Percentiles rank a stretch among this genome's conserved stretches.
Evolutionary conservation across 35 echinoderm and acorn worm species (phyloP).

Genomic region (Ptychodera flava): DNA sequence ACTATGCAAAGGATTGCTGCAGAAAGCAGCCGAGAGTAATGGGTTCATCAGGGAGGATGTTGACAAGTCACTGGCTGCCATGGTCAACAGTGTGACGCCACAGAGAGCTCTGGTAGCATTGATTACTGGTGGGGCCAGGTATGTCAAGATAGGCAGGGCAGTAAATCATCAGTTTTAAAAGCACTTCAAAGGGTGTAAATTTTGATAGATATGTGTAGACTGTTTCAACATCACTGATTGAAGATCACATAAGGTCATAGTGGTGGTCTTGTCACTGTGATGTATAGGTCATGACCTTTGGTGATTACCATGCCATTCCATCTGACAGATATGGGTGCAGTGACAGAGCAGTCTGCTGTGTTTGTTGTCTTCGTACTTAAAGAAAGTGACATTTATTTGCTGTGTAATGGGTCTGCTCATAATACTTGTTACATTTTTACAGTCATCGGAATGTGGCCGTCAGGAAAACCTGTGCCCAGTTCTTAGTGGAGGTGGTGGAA

Average conservation of each 20-base stretch:
- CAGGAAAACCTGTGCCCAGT: conserved; percentile 62
- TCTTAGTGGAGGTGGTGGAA: conserved; percentile 57
- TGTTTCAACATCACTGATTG: no score
- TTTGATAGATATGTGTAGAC: no score
- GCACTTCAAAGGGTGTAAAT: no score
- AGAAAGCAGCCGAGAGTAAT: conserved; percentile 78
- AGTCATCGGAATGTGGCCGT: conserved; percentile 72
- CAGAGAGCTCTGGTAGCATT: conserved; percentile 72
- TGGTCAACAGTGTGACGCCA: conserved; percentile 76
- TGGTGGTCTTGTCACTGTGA: no score
- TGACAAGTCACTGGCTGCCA: conserved; percentile 66
- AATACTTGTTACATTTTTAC: conserved; percentile 17
- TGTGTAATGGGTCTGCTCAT: no score
- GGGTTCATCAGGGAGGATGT: conserved; percentile 87
- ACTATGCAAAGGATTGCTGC: conserved; percentile 76
- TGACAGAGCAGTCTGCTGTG: no score
- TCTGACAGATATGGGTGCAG: no score
- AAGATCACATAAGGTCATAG: no score
- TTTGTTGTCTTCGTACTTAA: no score
- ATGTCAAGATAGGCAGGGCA: conserved; percentile 14
- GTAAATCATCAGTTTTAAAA: no score
- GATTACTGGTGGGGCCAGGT: conserved; percentile 70
- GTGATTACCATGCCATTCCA: no score
- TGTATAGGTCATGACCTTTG: not conserved
- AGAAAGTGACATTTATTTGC: no score